These are phyloP conservation scores for Drosophila pectinifera DNA, from an alignment of 1,140 invertebrate genomes.

Conservation along the genomic window DNA sequence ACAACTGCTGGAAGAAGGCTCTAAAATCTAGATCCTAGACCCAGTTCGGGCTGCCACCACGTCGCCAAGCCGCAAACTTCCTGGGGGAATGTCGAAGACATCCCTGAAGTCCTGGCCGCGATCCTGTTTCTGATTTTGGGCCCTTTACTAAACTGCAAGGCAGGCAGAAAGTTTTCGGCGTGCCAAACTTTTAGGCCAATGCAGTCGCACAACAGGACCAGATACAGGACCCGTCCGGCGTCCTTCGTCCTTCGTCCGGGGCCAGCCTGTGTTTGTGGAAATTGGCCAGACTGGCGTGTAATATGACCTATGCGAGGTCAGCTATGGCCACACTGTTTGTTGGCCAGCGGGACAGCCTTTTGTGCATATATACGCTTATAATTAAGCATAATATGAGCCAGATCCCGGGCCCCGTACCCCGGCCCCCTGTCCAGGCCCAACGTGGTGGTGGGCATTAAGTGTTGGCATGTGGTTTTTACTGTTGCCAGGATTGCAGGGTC, in stretches of 20 bases:
- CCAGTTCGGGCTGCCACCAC: background rate
- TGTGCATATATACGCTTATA: slow-evolving; percentile 71
- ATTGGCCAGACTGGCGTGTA: slow-evolving; percentile 40
- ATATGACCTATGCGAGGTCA: slow-evolving; percentile 39
- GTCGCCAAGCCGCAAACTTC: slow-evolving; percentile 39
- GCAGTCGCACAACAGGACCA: slow-evolving; percentile 38
- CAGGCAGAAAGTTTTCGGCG: slow-evolving; percentile 63
- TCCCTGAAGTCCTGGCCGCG: slow-evolving; percentile 33
- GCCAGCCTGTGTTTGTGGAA: slow-evolving; percentile 25
- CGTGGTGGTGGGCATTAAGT: slow-evolving; percentile 73
- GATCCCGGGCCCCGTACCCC: slow-evolving; percentile 24
- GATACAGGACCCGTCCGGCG: background rate
- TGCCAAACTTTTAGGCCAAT: slow-evolving; percentile 60
- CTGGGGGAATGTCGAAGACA: slow-evolving; percentile 57
- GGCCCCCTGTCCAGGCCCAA: slow-evolving; percentile 23
- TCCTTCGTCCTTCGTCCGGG: slow-evolving; percentile 5
- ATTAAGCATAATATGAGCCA: slow-evolving; percentile 72
- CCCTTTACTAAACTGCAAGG: slow-evolving; percentile 55
- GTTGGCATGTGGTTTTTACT: slow-evolving; percentile 72
- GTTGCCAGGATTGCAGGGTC: slow-evolving; percentile 41
- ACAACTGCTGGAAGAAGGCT: slow-evolving; percentile 37
- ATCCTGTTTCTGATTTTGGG: slow-evolving; percentile 25
- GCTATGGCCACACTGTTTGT: slow-evolving; percentile 28
- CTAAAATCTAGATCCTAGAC: slow-evolving; percentile 1
- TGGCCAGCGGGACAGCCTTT: slow-evolving; percentile 42